Conservation (phyloP, 92 coral and sea anemone species). For the Nematostella vectensis region DNA sequence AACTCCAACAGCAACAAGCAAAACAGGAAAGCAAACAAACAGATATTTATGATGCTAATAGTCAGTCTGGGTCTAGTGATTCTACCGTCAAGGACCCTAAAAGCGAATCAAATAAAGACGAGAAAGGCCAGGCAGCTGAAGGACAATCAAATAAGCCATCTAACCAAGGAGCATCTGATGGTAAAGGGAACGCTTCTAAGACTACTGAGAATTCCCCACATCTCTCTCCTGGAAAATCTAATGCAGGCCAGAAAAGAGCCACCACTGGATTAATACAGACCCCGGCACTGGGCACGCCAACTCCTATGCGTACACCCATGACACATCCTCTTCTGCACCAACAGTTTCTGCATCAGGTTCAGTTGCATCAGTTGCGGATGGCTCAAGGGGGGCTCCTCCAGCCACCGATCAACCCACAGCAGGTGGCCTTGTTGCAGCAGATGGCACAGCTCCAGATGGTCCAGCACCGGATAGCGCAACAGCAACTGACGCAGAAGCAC, state of each 20-base stretch:
- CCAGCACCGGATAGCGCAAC: conserved; percentile 87
- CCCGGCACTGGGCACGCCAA: conserved; percentile 53
- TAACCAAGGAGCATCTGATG: not conserved
- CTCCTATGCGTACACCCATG: conserved; percentile 63
- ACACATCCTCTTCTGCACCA: conserved; percentile 71
- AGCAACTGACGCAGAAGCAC: conserved; percentile 78
- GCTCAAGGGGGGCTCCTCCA: conserved; percentile 89
- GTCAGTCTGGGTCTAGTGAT: not conserved
- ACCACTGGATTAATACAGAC: conserved; percentile 26
- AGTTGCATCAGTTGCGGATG: conserved; percentile 84
- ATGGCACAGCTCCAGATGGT: conserved; percentile 82
- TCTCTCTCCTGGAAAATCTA: conserved; percentile 15
- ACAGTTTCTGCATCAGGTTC: conserved; percentile 75
- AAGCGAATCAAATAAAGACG: conserved; percentile 3
- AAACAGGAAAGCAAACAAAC: conserved; percentile 34
- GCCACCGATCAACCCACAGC: conserved; percentile 80
- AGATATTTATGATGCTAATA: conserved; percentile 2
- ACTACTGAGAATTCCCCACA: conserved; percentile 8
- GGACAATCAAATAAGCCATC: not conserved
- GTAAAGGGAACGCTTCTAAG: conserved; percentile 1
- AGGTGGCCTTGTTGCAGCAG: conserved; percentile 76
- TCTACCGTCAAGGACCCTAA: not conserved
- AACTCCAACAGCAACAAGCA: conserved; percentile 46
- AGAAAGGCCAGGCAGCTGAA: conserved; percentile 6
- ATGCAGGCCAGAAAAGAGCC: conserved; percentile 24